These are phyloP conservation scores for Heterodera filipjevi DNA, from an alignment of 2,888 invertebrate genomes.

Conservation along the genomic window DNA sequence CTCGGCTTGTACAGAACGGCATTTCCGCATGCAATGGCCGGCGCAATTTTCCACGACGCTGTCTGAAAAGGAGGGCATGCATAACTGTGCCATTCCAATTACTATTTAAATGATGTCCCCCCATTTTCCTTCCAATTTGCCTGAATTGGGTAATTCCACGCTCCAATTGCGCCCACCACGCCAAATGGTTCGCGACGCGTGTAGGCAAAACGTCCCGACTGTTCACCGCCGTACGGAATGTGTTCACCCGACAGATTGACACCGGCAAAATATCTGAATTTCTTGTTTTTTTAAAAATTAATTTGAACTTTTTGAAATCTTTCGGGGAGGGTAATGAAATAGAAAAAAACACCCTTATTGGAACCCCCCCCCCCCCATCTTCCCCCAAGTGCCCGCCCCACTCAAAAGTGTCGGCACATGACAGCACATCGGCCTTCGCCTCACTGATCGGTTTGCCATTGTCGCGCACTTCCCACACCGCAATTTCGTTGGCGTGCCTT, in stretches of 20 bases:
- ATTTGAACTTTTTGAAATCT: too few species aligned
- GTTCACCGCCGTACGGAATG: conserved; percentile 62
- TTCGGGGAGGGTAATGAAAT: too few species aligned
- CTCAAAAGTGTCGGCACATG: conserved; percentile 70
- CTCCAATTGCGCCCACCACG: conserved; percentile 70
- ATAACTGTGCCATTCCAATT: too few species aligned
- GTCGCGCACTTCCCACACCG: conserved; percentile 67
- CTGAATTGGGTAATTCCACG: conserved; percentile 72
- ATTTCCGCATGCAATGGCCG: conserved; percentile 68
- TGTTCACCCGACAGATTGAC: conserved; percentile 66
- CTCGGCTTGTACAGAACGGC: conserved; percentile 70
- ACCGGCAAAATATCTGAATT: conserved; percentile 33
- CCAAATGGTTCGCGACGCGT: conserved; percentile 70
- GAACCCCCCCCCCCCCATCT: too few species aligned
- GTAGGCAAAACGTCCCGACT: conserved; percentile 68
- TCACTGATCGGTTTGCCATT: conserved; percentile 72
- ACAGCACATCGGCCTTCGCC: conserved; percentile 69
- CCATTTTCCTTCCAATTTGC: neutral
- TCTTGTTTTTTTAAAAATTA: too few species aligned
- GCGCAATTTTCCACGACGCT: conserved; percentile 69
- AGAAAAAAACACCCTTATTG: neutral
- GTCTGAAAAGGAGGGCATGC: conserved; percentile 52
- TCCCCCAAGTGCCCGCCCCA: too few species aligned
- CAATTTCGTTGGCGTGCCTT: conserved; percentile 60
- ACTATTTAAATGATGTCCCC: too few species aligned